Conservation (phyloP, 2,113 vertebrate genomes). For the Nothobranchius kuhntae region DNA sequence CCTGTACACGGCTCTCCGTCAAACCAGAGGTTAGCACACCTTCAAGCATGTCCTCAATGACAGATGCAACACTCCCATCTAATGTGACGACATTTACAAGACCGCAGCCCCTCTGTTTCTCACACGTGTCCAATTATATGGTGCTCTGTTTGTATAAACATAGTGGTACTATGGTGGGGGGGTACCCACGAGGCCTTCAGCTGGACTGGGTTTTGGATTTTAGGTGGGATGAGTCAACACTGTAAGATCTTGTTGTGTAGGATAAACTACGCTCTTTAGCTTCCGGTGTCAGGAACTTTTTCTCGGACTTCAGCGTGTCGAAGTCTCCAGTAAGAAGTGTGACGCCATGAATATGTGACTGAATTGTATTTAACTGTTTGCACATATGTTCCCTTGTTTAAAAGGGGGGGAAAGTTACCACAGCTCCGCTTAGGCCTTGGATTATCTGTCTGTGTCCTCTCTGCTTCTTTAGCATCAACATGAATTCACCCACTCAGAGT, state of each 20-base stretch:
- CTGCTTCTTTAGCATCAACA: conserved; percentile 73
- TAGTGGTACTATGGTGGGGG: conserved; percentile 19
- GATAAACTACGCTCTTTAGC: conserved; percentile 24
- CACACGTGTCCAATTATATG: conserved; percentile 70
- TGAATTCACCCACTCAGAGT: conserved; percentile 75
- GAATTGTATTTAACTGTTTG: conserved; percentile 74
- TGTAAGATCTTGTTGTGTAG: conserved; percentile 12
- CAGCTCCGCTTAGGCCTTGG: conserved; percentile 69
- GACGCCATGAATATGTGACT: conserved; percentile 44
- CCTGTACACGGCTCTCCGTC: conserved; percentile 73
- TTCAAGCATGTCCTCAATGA: conserved; percentile 46
- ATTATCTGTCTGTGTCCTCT: conserved; percentile 78
- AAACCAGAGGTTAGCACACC: conserved; percentile 56
- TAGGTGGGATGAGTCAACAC: conserved; percentile 31
- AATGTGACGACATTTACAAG: conserved; percentile 68
- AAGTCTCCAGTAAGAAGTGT: conserved; percentile 50
- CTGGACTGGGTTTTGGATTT: conserved; percentile 4
- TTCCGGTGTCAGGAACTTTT: conserved; percentile 44
- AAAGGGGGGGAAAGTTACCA: conserved; percentile 65
- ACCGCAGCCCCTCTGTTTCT: conserved; percentile 55
- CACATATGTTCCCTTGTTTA: conserved; percentile 74
- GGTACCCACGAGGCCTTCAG: conserved; percentile 39
- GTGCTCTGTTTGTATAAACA: conserved; percentile 54
- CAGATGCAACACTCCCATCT: conserved; percentile 60
- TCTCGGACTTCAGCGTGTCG: conserved; percentile 28